These are phyloP conservation scores for Micropoecilia bifurca DNA, from an alignment of 2,797 vertebrate species.

Conservation along the genomic window DNA sequence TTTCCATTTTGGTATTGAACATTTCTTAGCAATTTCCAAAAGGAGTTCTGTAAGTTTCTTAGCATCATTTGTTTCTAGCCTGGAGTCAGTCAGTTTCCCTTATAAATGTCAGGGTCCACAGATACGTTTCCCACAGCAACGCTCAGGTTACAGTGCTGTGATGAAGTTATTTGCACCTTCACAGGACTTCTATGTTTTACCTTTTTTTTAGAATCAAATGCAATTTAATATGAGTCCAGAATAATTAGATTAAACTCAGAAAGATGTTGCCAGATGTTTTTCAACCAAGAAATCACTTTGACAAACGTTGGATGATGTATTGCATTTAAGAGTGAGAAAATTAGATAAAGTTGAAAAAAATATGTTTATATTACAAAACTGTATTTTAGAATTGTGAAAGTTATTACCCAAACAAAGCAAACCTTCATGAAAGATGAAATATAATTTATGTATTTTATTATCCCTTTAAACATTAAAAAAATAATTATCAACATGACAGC, in stretches of 20 bases:
- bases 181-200: background rate
- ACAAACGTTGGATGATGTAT: background rate
- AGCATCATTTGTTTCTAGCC: background rate
- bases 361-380: background rate
- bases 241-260: background rate
- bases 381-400: background rate
- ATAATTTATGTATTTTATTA: background rate
- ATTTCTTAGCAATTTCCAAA: background rate
- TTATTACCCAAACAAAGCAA: conserved; percentile 1
- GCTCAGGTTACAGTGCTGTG: background rate
- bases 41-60: no score
- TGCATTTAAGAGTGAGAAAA: no score
- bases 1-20: background rate
- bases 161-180: background rate
- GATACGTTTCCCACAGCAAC: background rate
- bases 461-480: no score
- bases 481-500: background rate
- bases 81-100: background rate
- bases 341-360: background rate
- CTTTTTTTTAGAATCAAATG: background rate
- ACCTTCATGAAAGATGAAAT: background rate
- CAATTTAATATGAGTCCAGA: background rate
- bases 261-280: no score
- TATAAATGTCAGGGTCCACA: background rate
- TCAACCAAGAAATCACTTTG: background rate